Evolutionary conservation across 2,888 invertebrate species (phyloP), one percentile per base, ranked within the genome.

Genomic region (Griposia aprilina): DNA sequence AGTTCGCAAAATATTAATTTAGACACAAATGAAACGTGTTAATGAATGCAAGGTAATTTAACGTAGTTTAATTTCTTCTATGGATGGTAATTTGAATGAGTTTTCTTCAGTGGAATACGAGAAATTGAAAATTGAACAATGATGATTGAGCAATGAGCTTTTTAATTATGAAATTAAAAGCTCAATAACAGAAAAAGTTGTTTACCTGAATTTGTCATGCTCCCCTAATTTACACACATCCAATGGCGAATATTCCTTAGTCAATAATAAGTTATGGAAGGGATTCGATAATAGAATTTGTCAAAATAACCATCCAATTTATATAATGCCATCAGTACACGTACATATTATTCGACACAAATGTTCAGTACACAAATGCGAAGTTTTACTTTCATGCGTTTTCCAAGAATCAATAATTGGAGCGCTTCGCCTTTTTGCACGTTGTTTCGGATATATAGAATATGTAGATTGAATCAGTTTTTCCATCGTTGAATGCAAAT

Each of bases 401-500:
- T 52, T n/a, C 55, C 48, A 48, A 36, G 23, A 57, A 17, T 30
- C 70, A 45, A 52, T 68, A 68, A 81, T 62, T 77, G 71, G 36
- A 30, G 0, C 71, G 50, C 57, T 68, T 52, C 30, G 76, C 36
- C 45, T 67, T 52, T 72, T 68, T 26, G 26, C 57, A 41, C 59
- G 55, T 60, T 70, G 62, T 76, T 71, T 6, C 5, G 59, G 41
- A 48, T 48, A 75, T 36, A 65, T 36, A 83, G 30, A 82, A 76
- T 67, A 78, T 86, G 78, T 60, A 86, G 62, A 86, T 86, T 72
- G 71, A 84, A 84, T 82, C 71, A 86, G 60, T 82, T 71, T 83
- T 82, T 69, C 55, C 71, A 82, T 85, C 77, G 77, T 62, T 57
- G 57, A 30, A 84, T 82, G 79, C 71, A 86, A 86, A 86, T 86